Evolutionary conservation across 2,797 vertebrate genomes (phyloP).

Genomic region (Saguinus oedipus): DNA sequence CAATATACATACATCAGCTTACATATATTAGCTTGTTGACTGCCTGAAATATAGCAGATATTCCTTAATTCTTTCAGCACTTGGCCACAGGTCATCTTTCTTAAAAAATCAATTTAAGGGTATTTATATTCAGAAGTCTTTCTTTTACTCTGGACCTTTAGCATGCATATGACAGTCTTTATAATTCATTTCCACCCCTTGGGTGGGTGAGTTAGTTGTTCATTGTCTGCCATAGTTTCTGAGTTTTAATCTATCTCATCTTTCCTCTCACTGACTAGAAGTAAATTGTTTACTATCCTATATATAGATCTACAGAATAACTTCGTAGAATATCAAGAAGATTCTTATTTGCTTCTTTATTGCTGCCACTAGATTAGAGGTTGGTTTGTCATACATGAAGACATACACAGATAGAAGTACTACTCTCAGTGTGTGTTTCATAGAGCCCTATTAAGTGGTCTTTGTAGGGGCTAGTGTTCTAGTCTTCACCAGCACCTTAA

Average conservation of each 20-base stretch:
- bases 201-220: background rate
- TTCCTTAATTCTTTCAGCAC: background rate
- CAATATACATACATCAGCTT: background rate
- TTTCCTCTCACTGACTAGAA: background rate
- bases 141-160: background rate
- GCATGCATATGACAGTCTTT: background rate
- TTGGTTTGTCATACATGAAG: background rate
- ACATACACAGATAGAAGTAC: accelerated
- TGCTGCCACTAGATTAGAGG: background rate
- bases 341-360: background rate
- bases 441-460: background rate
- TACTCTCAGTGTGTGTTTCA: background rate
- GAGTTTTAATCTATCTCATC: background rate
- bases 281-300: background rate
- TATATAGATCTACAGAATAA: background rate
- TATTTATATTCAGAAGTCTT: background rate
- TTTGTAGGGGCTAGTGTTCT: background rate
- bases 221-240: background rate
- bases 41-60: background rate
- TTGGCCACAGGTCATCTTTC: background rate
- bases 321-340: background rate
- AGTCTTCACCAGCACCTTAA: background rate
- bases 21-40: background rate
- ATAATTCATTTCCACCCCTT: background rate
- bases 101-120: background rate